These are phyloP conservation scores for Simalia tracyae DNA, from an alignment of 2,797 vertebrate genomes.

Conservation along the genomic window DNA sequence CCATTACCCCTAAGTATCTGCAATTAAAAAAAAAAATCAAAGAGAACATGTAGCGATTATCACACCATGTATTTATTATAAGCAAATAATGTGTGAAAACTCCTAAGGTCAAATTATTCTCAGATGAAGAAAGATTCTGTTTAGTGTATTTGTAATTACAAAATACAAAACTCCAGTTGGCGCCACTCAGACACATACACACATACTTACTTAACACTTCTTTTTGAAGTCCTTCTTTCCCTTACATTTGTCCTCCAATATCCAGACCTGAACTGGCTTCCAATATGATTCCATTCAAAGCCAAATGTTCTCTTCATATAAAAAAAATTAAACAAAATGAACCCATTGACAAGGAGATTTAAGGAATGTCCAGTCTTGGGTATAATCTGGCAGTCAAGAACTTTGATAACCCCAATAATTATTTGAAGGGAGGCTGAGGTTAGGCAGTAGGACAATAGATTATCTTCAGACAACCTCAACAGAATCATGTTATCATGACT, in stretches of 20 bases:
- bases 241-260: background rate
- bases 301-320: background rate
- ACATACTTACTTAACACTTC: background rate
- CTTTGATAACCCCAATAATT: background rate
- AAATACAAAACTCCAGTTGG: background rate
- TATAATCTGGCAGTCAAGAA: background rate
- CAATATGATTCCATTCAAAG: background rate
- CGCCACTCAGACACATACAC: background rate
- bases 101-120: background rate
- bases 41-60: conserved; percentile 34
- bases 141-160: background rate
- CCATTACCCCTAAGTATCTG: conserved; percentile 55
- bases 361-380: background rate
- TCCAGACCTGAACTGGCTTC: background rate
- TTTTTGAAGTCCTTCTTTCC: background rate
- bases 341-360: background rate
- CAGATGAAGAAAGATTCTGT: background rate
- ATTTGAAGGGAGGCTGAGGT: background rate
- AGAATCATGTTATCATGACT: background rate
- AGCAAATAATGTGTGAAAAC: conserved; percentile 35
- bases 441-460: background rate
- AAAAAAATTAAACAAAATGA: background rate
- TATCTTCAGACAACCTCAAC: background rate
- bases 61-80: conserved; percentile 45
- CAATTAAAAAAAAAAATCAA: conserved; percentile 43